Evolutionary conservation across 2,888 invertebrate genomes (phyloP).

Genomic region (Amitus sp.): DNA sequence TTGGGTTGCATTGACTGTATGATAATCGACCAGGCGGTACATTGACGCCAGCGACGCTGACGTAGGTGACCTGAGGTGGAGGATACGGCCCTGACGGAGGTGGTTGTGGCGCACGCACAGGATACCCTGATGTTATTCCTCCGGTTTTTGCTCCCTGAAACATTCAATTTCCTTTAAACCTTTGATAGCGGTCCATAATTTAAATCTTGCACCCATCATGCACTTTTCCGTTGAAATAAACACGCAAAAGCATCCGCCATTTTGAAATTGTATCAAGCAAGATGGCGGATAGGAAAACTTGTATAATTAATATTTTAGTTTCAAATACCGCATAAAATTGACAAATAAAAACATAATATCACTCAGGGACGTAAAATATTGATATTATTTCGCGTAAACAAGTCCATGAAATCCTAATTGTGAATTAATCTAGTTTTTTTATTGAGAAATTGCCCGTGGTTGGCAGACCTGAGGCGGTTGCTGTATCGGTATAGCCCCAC

Average conservation of each 20-base stretch:
- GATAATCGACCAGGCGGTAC: slow-evolving; percentile 55
- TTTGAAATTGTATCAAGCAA: no score
- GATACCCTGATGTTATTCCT: slow-evolving; percentile 86
- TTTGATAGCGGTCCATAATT: no score
- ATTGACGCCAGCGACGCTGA: slow-evolving; percentile 54
- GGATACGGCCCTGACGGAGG: slow-evolving; percentile 41
- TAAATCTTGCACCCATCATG: no score
- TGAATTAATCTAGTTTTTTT: not conserved
- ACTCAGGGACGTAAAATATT: no score
- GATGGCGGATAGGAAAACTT: no score
- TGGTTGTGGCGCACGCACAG: slow-evolving; percentile 71
- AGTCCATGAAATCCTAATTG: not conserved
- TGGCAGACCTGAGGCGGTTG: slow-evolving; percentile 70
- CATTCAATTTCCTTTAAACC: not conserved
- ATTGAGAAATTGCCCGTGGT: no score
- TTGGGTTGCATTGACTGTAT: slow-evolving; percentile 58
- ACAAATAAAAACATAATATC: no score
- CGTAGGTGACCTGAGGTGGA: slow-evolving; percentile 56
- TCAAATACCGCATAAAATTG: no score
- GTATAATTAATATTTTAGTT: no score
- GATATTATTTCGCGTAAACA: no score
- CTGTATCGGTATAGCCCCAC: slow-evolving; percentile 69
- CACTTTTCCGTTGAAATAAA: no score
- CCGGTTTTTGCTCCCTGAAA: slow-evolving; percentile 78
- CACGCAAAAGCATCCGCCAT: no score